These are phyloP conservation scores for Halyomorpha halys DNA, from an alignment of 1,140 invertebrate genomes.

Conservation along the genomic window DNA sequence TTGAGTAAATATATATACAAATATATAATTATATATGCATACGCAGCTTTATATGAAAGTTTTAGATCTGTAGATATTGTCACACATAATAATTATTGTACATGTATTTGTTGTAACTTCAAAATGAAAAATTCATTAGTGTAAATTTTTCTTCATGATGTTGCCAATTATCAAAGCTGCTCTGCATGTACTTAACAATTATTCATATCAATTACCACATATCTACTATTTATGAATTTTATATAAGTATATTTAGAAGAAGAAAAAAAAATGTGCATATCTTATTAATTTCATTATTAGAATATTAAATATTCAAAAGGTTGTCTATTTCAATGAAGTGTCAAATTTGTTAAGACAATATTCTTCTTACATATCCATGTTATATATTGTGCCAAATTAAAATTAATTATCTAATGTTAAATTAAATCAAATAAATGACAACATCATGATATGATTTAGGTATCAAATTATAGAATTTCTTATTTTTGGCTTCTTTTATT, in stretches of 20 bases:
- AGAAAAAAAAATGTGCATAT: neutral
- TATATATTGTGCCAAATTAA: slow-evolving; percentile 23
- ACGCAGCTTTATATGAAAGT: slow-evolving; percentile 25
- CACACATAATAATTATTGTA: slow-evolving; percentile 23
- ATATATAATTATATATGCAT: slow-evolving; percentile 24
- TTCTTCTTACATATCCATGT: slow-evolving; percentile 20
- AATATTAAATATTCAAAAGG: neutral
- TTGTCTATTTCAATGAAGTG: slow-evolving; percentile 3
- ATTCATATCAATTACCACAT: slow-evolving; percentile 17
- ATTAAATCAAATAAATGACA: slow-evolving; percentile 19
- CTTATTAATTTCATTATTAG: slow-evolving; percentile 9
- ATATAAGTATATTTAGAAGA: neutral
- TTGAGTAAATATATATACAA: slow-evolving; percentile 13
- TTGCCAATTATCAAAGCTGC: slow-evolving; percentile 23
- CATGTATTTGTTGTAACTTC: slow-evolving; percentile 22
- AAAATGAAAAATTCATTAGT: slow-evolving; percentile 15
- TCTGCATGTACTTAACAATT: slow-evolving; percentile 1
- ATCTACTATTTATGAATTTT: slow-evolving; percentile 5
- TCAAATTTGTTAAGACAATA: slow-evolving; percentile 21
- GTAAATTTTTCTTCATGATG: slow-evolving; percentile 22
- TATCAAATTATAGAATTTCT: neutral
- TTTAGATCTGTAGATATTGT: slow-evolving; percentile 23
- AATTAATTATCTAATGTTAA: slow-evolving; percentile 4
- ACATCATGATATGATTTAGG: slow-evolving; percentile 23
- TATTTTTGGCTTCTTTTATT: slow-evolving; percentile 12